Evolutionary conservation across 2,888 invertebrate genomes (phyloP), one percentile per base, ranked within the genome.

Genomic region (Campaea margaritaria): DNA sequence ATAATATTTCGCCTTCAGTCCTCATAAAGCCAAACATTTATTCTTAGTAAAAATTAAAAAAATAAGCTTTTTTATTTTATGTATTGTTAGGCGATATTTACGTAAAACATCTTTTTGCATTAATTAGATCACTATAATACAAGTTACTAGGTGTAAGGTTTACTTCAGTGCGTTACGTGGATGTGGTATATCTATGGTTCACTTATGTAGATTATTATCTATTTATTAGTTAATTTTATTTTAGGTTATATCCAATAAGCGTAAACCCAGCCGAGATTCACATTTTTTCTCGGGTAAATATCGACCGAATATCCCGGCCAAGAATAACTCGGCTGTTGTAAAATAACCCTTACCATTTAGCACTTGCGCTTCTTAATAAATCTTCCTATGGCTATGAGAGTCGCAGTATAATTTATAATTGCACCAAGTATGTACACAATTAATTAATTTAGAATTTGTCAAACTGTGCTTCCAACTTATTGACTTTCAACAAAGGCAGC

Each of bases 361-460:
- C 16, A 16, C 47, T 47, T 45, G 15, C 12, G 15, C 11, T 46
- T 0, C n/a, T 45, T 14, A 31, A 12, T 16, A 44, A 21, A 28
- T 4, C 8, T 9, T 14, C 31, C 28, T 16, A 43, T n/a, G 11
- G 4, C 34, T 31, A 43, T 21, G 51, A 46, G 43, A 45, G 38
- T 44, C 28, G 15, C 36, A 43, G 48, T 43, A 21, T 42, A 48
- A 15, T 43, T n/a, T 16, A 38, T 52, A 55, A 52, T 62, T 57
- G 56, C 53, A 57, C 53, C 52, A 41, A 39, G 14, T 49, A 56
- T 60, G 50, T 60, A 55, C 55, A 55, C 38, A 54, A 45, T 54
- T 34, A 54, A 45, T 54, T 34, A 39, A 42, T 59, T 54, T 54
- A 59, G 36, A 53, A 59, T 49, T 38, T 31, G 51, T 43, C 34